Evolutionary conservation across 2,888 invertebrate genomes (phyloP).

Genomic region (Tinea trinotella): DNA sequence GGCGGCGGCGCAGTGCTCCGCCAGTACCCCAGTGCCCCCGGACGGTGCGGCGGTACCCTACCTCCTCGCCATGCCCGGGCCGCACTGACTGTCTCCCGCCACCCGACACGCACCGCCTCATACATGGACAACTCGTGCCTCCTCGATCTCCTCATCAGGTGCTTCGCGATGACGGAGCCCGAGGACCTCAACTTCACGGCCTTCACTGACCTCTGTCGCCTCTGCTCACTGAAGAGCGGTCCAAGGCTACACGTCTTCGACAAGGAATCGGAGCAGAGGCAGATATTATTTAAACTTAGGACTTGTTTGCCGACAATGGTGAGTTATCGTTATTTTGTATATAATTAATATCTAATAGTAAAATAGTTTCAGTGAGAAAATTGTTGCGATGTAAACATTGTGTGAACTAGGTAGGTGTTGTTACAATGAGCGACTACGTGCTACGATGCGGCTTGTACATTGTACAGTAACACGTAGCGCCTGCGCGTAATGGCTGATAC

Average conservation of each 20-base stretch:
- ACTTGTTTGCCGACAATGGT: slow-evolving; percentile 79
- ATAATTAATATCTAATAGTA: no score
- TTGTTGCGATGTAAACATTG: slow-evolving; percentile 3
- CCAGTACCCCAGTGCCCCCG: slow-evolving; percentile 53
- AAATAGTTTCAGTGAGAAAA: background rate
- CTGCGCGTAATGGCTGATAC: slow-evolving; percentile 14
- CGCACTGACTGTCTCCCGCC: slow-evolving; percentile 46
- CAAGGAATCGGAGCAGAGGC: slow-evolving; percentile 80
- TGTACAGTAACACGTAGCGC: no score
- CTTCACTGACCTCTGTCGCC: slow-evolving; percentile 79
- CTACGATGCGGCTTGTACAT: slow-evolving; percentile 36
- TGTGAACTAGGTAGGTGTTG: slow-evolving; percentile 31
- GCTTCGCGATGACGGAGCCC: slow-evolving; percentile 75
- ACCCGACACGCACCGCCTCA: slow-evolving; percentile 50
- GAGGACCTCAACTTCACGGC: slow-evolving; percentile 78
- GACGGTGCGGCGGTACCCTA: slow-evolving; percentile 65
- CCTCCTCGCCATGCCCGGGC: slow-evolving; percentile 53
- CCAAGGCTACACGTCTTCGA: slow-evolving; percentile 80
- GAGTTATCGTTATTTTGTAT: slow-evolving; percentile 41
- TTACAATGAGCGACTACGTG: slow-evolving; percentile 60
- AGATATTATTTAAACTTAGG: slow-evolving; percentile 78
- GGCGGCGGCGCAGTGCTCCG: slow-evolving; percentile 27
- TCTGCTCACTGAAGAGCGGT: slow-evolving; percentile 79
- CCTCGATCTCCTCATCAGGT: slow-evolving; percentile 73
- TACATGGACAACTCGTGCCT: slow-evolving; percentile 74